phyloP scores from a whole-genome alignment of 2,797 vertebrate genomes.

The Podarcis lilfordi region DNA sequence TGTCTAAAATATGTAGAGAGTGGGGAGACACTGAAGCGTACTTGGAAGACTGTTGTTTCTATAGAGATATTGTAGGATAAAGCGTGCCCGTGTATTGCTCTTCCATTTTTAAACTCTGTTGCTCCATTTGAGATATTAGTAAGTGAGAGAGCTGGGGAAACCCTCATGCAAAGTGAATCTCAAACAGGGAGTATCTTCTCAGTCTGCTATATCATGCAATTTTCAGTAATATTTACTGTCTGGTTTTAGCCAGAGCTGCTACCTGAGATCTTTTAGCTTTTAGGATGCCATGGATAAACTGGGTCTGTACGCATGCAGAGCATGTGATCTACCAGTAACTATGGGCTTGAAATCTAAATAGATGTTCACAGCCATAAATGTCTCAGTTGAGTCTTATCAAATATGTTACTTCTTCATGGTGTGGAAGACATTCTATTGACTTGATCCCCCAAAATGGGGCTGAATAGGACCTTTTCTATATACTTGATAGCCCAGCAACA shows the following conservation, averaged over 20 bases:
- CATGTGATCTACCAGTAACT: neutral
- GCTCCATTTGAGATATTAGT: neutral
- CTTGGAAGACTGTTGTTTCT: neutral
- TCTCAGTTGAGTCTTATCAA: neutral
- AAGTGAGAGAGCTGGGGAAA: neutral
- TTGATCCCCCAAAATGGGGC: neutral
- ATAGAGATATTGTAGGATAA: neutral
- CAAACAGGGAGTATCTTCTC: neutral
- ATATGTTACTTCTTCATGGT: neutral
- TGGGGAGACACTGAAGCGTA: neutral
- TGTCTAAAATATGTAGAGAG: neutral
- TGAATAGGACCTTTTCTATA: slow-evolving; percentile 5
- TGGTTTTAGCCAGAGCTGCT: neutral
- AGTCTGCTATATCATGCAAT: neutral
- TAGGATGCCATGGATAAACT: neutral
- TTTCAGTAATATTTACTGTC: neutral
- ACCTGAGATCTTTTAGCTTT: neutral
- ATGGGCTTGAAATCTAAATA: neutral
- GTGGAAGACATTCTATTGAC: slow-evolving; percentile 36
- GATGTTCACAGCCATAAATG: neutral
- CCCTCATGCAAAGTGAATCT: too few species aligned
- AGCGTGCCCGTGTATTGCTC: neutral
- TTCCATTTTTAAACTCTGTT: neutral
- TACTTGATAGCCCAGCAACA: neutral
- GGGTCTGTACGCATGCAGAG: neutral